These are phyloP conservation scores for Empidonax traillii DNA, from an alignment of 2,113 vertebrate genomes.

Conservation along the genomic window DNA sequence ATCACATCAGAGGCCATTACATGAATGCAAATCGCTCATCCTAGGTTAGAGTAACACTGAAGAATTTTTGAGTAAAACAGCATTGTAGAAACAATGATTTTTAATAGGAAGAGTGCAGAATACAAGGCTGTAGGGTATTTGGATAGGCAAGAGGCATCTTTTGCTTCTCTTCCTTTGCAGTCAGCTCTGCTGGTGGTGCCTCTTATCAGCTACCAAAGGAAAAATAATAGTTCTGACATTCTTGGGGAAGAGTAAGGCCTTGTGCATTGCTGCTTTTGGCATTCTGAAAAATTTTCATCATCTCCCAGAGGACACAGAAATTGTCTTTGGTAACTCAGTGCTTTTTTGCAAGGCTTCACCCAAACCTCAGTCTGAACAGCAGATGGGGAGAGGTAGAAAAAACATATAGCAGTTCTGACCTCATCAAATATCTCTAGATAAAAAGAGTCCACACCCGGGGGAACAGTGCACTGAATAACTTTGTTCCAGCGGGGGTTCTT, in stretches of 20 bases:
- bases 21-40: not conserved
- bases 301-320: not conserved
- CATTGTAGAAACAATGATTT: not conserved
- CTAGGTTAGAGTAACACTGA: not conserved
- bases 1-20: not conserved
- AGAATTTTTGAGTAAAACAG: not conserved
- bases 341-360: not conserved
- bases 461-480: conserved; percentile 94
- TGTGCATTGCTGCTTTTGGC: not conserved
- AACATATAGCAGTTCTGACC: conserved; percentile 70
- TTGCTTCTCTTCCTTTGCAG: not conserved
- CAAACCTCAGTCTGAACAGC: not conserved
- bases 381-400: not conserved
- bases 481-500: conserved; percentile 99
- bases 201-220: not conserved
- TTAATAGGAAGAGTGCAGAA: not conserved
- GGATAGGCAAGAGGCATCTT: not conserved
- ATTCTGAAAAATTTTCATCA: not conserved
- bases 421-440: conserved; percentile 99
- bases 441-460: conserved; percentile 94
- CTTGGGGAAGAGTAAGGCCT: not conserved
- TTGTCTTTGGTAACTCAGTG: not conserved
- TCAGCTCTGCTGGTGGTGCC: not conserved
- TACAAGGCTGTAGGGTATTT: not conserved
- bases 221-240: not conserved